Evolutionary conservation across 2,113 vertebrate species (phyloP), one percentile per base, ranked within the genome.

Genomic region (Oncorhynchus keta): DNA sequence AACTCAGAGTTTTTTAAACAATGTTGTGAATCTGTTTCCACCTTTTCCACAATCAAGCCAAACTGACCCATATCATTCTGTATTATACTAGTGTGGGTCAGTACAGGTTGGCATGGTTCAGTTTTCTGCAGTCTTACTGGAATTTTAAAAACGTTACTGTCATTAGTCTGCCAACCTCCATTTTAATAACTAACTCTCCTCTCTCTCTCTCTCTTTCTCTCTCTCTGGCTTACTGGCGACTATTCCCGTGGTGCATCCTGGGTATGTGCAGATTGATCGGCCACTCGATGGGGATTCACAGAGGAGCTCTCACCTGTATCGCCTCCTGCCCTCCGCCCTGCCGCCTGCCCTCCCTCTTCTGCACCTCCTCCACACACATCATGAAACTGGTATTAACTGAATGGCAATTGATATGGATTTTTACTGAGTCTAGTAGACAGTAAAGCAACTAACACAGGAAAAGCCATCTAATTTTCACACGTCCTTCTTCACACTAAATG

Each of bases 331-430:
- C 93, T 69, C 85, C 90, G 78, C 87, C 92, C 82, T 84, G 82
- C 85, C 90, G 87, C 94, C 92, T 81, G 81, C 88, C 90, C 79
- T 91, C 84, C 83, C 87, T 81, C 90, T 85, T 90, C 74, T 92
- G 90, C 80, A 77, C 86, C 90, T 87, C 95, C 84, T 95, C 94
- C 75, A 92, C 91, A 94, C 92, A 93, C 87, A 98, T 95, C 94
- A 95, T 95, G 95, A 94, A 95, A 95, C 97, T 97, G 93, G 95
- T 98, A 96, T 96, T 99, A 95, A 98, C 97, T 92, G 96, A 99
- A 93, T 99, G 97, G 97, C 95, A 95, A 93, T 96, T 90, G 79
- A 94, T 97, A 99, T 97, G 97, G 97, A 99, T 98, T 99, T 99
- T 96, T 84, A 91, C 88, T 92, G 93, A 96, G 93, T 95, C 91